These are phyloP conservation scores for Amiota communis DNA, from an alignment of 2,888 invertebrate genomes.

Conservation along the genomic window DNA sequence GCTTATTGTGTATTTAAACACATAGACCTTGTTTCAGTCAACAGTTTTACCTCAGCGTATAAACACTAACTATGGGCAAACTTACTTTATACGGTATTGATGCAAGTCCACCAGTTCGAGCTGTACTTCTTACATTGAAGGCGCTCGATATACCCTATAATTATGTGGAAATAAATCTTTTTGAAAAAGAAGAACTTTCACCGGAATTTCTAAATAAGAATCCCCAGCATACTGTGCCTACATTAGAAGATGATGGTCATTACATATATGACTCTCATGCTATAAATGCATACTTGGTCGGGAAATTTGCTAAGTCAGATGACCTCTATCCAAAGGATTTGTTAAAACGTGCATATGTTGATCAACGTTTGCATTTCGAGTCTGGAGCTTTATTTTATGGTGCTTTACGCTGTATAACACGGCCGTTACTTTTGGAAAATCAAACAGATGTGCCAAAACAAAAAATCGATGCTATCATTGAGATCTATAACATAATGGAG, in stretches of 20 bases:
- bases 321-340: conserved; percentile 64
- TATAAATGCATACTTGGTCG: conserved; percentile 56
- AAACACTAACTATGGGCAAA: conserved; percentile 41
- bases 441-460: conserved; percentile 39
- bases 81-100: conserved; percentile 52
- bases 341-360: conserved; percentile 52
- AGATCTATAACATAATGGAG: conserved; percentile 55
- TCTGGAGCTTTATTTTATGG: conserved; percentile 41
- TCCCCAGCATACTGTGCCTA: conserved; percentile 62
- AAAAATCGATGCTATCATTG: conserved; percentile 43
- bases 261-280: conserved; percentile 60
- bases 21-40: too few relatives aligned
- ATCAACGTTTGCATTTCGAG: conserved; percentile 54
- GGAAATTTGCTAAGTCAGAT: conserved; percentile 56
- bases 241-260: conserved; percentile 53
- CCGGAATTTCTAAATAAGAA: conserved; percentile 54
- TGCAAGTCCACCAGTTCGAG: conserved; percentile 77
- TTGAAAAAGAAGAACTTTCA: conserved; percentile 44
- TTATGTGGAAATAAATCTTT: conserved; percentile 46
- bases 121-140: conserved; percentile 77
- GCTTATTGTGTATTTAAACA: too few relatives aligned
- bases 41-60: too few relatives aligned
- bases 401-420: conserved; percentile 32
- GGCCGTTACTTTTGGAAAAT: conserved; percentile 30
- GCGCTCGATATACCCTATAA: conserved; percentile 76